These are phyloP conservation scores for Flexamia atlantica DNA, from an alignment of 2,888 invertebrate species.

Conservation along the genomic window DNA sequence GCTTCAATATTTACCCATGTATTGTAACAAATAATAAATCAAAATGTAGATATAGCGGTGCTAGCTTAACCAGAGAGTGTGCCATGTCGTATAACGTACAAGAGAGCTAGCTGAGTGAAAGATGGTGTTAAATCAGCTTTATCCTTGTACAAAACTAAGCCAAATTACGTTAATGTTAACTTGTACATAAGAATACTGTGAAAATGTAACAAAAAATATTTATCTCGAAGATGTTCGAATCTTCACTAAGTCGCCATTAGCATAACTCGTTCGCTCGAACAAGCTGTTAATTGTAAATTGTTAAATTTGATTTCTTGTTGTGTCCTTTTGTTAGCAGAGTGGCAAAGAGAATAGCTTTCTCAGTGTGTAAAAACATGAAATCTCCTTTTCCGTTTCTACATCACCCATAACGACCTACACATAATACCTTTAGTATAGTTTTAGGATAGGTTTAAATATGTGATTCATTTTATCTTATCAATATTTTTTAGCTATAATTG, in stretches of 20 bases:
- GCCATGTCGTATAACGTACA: conserved; percentile 18
- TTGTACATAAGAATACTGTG: conserved; percentile 6
- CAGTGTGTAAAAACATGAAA: neutral
- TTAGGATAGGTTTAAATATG: conserved; percentile 32
- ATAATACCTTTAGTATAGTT: neutral
- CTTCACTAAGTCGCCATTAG: conserved; percentile 52
- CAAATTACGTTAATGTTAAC: conserved; percentile 53
- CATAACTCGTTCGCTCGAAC: conserved; percentile 31
- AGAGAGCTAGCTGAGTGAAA: conserved; percentile 6
- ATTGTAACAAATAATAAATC: conserved; percentile 46
- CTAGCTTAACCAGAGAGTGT: conserved; percentile 47
- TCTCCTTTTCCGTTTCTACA: neutral
- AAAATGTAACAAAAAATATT: conserved; percentile 56
- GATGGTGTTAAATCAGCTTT: conserved; percentile 13
- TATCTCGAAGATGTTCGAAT: conserved; percentile 44
- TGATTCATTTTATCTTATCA: conserved; percentile 3
- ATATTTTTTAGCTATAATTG: conserved; percentile 21
- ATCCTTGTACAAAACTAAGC: conserved; percentile 58
- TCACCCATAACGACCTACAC: conserved; percentile 5
- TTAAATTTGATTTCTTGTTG: conserved; percentile 43
- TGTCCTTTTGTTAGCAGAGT: conserved; percentile 42
- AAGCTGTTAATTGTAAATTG: conserved; percentile 43
- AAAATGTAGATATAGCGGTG: conserved; percentile 58
- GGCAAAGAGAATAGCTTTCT: conserved; percentile 31
- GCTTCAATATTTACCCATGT: conserved; percentile 28